Evolutionary conservation across 2,113 vertebrate genomes (phyloP), one percentile per base, ranked within the genome.

Genomic region (Felis chaus): DNA sequence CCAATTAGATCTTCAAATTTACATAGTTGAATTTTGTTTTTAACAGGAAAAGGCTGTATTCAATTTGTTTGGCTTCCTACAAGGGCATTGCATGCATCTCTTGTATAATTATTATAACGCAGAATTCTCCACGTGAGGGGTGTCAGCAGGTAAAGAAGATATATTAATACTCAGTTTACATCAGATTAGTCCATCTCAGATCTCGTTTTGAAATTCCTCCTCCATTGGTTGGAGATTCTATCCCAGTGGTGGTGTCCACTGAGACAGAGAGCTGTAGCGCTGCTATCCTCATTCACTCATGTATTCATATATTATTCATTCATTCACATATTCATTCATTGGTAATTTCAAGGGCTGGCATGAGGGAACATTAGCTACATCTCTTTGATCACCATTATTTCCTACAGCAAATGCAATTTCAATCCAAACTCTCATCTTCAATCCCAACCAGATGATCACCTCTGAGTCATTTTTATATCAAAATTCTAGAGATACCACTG

Each of bases 61-160:
- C 91, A 96, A 88, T 39, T 86, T 86, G 71, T 76, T 76, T 88
- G 76, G 33, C 90, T 96, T 86, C 83, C 63, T 48, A n/a, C 39
- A 86, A 84, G 45, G 57, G 3, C 21, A 74, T 2, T 66, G 41
- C 91, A 55, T 79, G 0, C 29, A 69, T 33, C 45, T 73, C 85
- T 57, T 92, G 15, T n/a, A 45, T 82, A 80, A 91, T 15, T 48
- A 87, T 76, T 88, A 69, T 25, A 83, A 29, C 74, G 5, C 21
- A 57, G 41, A 69, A 15, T 61, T 89, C 74, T 84, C 14, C 31
- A 79, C 48, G 13, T 31, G 68, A 53, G 23, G 29, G 7, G 12
- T 57, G n/a, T 82, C 7, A 50, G 27, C 33, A 85, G 66, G 68
- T 63, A 89, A 71, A 97, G 25, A 63, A 33, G 25, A 85, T 39